Conservation (phyloP, 1,140 invertebrate genomes). For the Aphidius gifuensis region DNA sequence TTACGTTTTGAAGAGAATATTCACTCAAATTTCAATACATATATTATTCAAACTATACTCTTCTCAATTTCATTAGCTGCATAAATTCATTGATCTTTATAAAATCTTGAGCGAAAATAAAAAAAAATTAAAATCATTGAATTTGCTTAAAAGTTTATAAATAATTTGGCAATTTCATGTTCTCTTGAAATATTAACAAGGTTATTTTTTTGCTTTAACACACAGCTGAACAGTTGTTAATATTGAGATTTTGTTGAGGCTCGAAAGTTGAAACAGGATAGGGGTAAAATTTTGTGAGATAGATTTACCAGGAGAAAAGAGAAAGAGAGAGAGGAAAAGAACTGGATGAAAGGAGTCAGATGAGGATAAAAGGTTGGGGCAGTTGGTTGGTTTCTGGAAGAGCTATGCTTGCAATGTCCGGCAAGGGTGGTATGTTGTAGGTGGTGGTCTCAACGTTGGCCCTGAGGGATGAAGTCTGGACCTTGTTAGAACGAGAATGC, state of each 20-base stretch:
- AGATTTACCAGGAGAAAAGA: constrained; percentile 6
- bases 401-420: constrained; percentile 55
- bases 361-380: constrained; percentile 28
- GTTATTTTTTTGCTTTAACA: constrained; percentile 43
- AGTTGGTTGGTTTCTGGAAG: constrained; percentile 33
- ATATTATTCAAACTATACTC: too few species aligned
- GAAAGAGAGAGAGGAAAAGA: constrained; percentile 15
- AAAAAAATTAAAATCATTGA: constrained; percentile 31
- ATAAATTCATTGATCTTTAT: constrained; percentile 11
- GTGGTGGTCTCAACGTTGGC: constrained; percentile 38
- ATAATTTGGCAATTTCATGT: constrained; percentile 29
- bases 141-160: constrained; percentile 36
- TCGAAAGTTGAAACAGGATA: neutral
- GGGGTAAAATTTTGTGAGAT: constrained; percentile 8
- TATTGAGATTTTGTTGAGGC: too few species aligned
- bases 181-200: constrained; percentile 56
- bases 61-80: neutral
- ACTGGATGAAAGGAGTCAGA: constrained; percentile 10
- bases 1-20: constrained; percentile 42
- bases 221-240: neutral
- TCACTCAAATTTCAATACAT: constrained; percentile 14
- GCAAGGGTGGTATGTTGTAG: constrained; percentile 52
- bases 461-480: constrained; percentile 51
- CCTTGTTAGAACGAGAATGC: constrained; percentile 55
- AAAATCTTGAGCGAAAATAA: neutral